Percentiles rank a stretch among this genome's conserved stretches.
phyloP scores from a whole-genome alignment of 1,140 invertebrate genomes.

The Sesamia nonagrioides region DNA sequence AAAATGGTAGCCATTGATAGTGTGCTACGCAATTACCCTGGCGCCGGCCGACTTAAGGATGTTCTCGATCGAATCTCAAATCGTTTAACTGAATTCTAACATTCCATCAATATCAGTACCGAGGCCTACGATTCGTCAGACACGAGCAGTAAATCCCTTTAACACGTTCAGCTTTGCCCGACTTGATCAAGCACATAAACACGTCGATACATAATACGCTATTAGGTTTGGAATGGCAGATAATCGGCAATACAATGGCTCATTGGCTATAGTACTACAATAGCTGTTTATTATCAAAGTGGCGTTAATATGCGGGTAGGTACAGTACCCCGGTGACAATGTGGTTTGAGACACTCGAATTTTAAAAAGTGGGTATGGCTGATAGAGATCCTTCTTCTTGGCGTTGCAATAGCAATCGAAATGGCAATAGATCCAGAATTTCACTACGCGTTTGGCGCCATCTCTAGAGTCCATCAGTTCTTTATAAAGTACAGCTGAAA shows the following conservation, averaged over 20 bases:
- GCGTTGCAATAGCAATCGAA: too few species aligned
- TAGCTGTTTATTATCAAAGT: not conserved
- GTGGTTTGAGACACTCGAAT: too few species aligned
- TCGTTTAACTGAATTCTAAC: not conserved
- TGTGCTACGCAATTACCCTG: too few species aligned
- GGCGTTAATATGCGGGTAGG: too few species aligned
- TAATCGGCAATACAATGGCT: conserved; percentile 8
- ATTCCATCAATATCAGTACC: conserved; percentile 24
- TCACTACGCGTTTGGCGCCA: too few species aligned
- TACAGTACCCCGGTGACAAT: too few species aligned
- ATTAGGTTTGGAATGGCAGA: not conserved
- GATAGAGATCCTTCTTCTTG: too few species aligned
- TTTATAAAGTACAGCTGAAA: too few species aligned
- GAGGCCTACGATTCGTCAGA: not conserved
- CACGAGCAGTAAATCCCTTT: conserved; percentile 12
- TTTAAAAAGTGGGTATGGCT: too few species aligned
- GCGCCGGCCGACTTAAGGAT: not conserved
- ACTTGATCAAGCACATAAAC: not conserved
- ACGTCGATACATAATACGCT: conserved; percentile 12
- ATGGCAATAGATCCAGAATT: too few species aligned
- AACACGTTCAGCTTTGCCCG: not conserved
- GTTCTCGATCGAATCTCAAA: not conserved
- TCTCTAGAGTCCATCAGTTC: too few species aligned
- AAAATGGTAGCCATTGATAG: too few species aligned
- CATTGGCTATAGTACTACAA: conserved; percentile 8